Base-by-base conservation (phyloP, 2,797 vertebrate genomes). In the Knipowitschia caucasica region DNA sequence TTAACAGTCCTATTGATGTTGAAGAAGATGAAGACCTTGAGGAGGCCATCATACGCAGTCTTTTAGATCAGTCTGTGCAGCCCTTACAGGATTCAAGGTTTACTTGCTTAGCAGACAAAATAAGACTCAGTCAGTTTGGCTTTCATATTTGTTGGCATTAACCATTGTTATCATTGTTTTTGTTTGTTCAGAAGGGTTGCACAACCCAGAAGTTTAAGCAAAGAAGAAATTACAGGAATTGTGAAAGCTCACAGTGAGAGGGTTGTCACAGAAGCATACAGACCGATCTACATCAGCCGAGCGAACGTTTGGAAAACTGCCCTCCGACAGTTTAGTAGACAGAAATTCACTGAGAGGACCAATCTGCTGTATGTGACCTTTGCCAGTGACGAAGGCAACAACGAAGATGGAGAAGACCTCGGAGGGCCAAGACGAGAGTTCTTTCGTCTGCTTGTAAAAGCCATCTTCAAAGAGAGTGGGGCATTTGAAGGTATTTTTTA, bases 261-360 rank as follows among this genome's bases (percentile, higher is more conserved):
- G 30, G 58, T 66, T 12, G 31, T 71, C 31, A 62, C 43, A 33
- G 4, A 30, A 40, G 18, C 21, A 24, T n/a, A 26, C 34, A 70
- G 62, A 54, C 35, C 23, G 2, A 54, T 59, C 38, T 53, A 40
- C 38, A 67, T 71, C 27, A 71, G 68, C 50, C 31, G 50, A 38
- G 26, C 24, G 5, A 67, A 58, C n/a, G 31, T 62, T 17, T 62
- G 68, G 59, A 53, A 15, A 12, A 55, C 63, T 30, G 66, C 55
- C 43, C 35, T 69, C 8, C 39, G 33, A 23, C 49, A 33, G 30
- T 33, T 33, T 11, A 33, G 30, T 33, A 33, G 30, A 11, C 4
- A 11, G 4, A 11, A 5, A 33, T 33, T 33, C 30, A 33, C 30
- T 33, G 4, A 33, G 10, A 33, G 30, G 4, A 33, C 30, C 4